Evolutionary conservation across 2,888 invertebrate species (phyloP), one percentile per base, ranked within the genome.

Genomic region (Ephialtes manifestator): DNA sequence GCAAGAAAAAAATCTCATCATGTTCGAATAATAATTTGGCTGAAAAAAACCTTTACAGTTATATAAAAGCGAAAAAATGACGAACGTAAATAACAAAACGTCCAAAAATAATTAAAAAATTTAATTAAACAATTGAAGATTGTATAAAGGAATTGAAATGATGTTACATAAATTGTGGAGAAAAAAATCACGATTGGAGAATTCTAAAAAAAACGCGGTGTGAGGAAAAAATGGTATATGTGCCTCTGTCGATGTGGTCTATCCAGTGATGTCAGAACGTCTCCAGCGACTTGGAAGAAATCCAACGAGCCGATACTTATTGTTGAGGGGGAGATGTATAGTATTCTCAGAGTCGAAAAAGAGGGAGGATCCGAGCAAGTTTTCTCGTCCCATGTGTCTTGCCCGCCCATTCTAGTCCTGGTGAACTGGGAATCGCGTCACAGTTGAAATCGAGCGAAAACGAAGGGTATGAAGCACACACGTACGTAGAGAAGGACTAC

Each of bases 271-370:
- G 71, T 74, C 51, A 68, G 46, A 74, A 72, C 20, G 81, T 82
- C 78, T 74, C 58, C 79, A 58, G 65, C 79, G 71, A 79, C 75
- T 85, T 82, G 82, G 79, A 82, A 65, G 79, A 60, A 85, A 85
- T 85, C 79, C 85, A 82, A 79, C 82, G 85, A 85, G 75, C 75
- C 79, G 79, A 82, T 85, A 82, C 85, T 75, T 76, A 81, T 85
- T 79, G 82, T 82, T 82, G 78, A 70, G 53, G 13, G 51, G 31
- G 58, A 60, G 51, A 65, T 43, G 76, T 75, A 78, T 55, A 48
- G 71, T 39, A 46, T 79, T 75, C 58, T 39, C 35, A 35, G 65
- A 46, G n/a, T 48, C 53, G 53, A 63, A 53, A 39, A 70, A 20
- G 43, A 75, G 63, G 63, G 72, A 70, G 70, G 46, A 35, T 35